Percentiles rank a stretch among this genome's conserved stretches.
These are phyloP conservation scores for Egretta garzetta DNA, from an alignment of 2,113 vertebrate species.

Conservation along the genomic window DNA sequence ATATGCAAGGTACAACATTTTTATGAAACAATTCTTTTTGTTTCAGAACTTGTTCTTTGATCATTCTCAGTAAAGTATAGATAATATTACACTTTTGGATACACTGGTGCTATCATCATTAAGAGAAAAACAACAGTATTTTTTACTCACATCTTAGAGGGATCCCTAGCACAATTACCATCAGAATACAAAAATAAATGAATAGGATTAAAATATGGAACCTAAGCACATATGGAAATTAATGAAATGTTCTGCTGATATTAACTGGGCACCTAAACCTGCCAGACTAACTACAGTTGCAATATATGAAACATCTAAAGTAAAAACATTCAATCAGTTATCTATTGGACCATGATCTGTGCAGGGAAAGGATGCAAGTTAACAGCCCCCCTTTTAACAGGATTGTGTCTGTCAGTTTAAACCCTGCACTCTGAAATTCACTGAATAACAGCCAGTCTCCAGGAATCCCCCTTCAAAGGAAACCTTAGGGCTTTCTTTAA, in stretches of 20 bases:
- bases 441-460: neutral
- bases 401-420: neutral
- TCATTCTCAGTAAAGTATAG: neutral
- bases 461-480: slow-evolving; percentile 9
- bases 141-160: neutral
- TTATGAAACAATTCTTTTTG: neutral
- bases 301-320: neutral
- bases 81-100: neutral
- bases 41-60: neutral
- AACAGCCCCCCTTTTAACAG: neutral
- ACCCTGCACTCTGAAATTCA: neutral
- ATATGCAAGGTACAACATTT: neutral
- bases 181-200: neutral
- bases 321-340: neutral
- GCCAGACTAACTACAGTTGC: neutral
- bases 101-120: neutral
- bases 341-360: neutral
- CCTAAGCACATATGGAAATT: neutral
- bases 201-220: neutral
- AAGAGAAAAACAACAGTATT: neutral
- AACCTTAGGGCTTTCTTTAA: neutral
- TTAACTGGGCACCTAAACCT: neutral
- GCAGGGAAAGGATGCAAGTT: neutral
- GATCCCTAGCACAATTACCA: neutral
- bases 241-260: neutral